A percentile compares a stretch with the other conserved stretches of the same genome.
Evolutionary conservation across 2,888 invertebrate genomes (phyloP).

Genomic region (Metalampra italica): DNA sequence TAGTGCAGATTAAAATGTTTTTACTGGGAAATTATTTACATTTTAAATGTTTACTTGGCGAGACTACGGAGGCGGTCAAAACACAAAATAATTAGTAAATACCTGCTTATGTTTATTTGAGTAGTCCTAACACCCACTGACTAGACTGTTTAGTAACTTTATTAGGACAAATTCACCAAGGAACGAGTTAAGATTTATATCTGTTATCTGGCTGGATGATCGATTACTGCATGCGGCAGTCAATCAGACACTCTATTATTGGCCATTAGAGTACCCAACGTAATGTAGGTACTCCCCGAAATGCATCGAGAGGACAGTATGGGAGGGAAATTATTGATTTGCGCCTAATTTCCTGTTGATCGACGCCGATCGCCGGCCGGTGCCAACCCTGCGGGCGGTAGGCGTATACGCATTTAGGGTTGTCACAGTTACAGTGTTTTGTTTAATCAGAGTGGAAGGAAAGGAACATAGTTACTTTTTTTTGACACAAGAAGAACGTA

Average conservation of each 20-base stretch:
- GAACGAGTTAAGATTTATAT: no score
- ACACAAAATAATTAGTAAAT: no score
- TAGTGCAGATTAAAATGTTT: no score
- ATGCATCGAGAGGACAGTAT: conserved; percentile 32
- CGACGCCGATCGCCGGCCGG: conserved; percentile 28
- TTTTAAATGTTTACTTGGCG: neutral
- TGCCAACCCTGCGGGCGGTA: conserved; percentile 37
- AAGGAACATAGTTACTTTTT: no score
- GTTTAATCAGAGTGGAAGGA: no score
- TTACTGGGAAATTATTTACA: no score
- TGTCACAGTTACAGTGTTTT: neutral
- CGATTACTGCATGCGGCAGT: conserved; percentile 19
- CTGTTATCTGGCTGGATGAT: neutral
- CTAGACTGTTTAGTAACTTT: no score
- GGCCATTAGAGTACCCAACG: conserved; percentile 14
- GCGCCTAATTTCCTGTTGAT: conserved; percentile 62
- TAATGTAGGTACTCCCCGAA: conserved; percentile 12
- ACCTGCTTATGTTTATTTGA: no score
- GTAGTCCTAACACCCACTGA: no score
- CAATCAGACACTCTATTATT: conserved; percentile 66
- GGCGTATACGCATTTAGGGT: neutral
- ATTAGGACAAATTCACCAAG: no score
- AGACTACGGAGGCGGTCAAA: no score
- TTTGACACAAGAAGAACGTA: no score
- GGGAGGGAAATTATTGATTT: conserved; percentile 72